Evolutionary conservation across 1,140 invertebrate species (phyloP), one percentile per base, ranked within the genome.

Genomic region (Drosophila sproati): DNA sequence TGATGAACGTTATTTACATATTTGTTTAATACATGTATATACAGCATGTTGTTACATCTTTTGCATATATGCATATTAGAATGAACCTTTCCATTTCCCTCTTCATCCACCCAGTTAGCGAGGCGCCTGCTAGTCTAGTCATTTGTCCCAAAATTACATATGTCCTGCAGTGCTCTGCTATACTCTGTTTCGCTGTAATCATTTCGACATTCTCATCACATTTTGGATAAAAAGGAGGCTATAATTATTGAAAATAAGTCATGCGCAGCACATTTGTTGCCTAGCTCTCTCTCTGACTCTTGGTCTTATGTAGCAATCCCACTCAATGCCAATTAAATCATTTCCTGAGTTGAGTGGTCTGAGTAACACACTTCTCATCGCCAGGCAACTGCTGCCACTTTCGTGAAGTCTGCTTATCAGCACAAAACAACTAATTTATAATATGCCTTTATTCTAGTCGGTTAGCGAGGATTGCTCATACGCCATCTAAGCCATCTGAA

Each of bases 181-280:
- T 20, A 20, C 20, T 2, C 20, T 20, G 20, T 32, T n/a, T 10
- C 34, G 29, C 52, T 34, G 45, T 80, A 88, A 89, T 88, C 85
- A 88, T 80, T 89, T 75, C 37, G 56, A 54, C 77, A 70, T 78
- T 89, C 77, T 78, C 70, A 78, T 83, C 80, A 72, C 62, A 73
- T 64, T 76, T 66, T 7, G 41, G 39, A 39, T 75, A 68, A 66
- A 55, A 70, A 50, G 75, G 35, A 62, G 47, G 59, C 61, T 73
- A 83, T 83, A 83, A 89, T 88, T 89, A 83, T 85, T 87, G 70
- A 47, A 75, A 76, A 74, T 55, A 77, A 83, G 68, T 78, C 82
- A 72, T 77, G 82, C 82, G 69, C 77, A 82, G 83, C 82, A 87
- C 54, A 87, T 88, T 88, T 87, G 64, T 80, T 77, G 61, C 64